Conservation (phyloP, 2,888 invertebrate genomes). For the Entomobrya multifasciata region DNA sequence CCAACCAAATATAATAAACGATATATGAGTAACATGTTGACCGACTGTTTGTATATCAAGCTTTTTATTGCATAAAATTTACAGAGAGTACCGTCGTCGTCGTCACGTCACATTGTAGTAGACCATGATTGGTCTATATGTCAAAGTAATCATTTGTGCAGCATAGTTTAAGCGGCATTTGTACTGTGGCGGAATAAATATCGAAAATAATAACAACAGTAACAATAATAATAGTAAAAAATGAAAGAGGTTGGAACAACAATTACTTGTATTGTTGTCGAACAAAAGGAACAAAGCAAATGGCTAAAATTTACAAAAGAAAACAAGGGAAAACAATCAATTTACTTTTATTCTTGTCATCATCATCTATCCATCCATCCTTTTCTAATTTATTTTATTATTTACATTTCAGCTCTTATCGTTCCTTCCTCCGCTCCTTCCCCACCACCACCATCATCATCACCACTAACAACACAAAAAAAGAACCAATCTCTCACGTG, state of each 20-base stretch:
- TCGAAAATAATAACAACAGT: constrained; percentile 43
- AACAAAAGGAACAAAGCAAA: constrained; percentile 54
- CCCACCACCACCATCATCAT: not conserved
- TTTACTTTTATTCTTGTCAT: constrained; percentile 69
- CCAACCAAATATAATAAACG: too few species aligned
- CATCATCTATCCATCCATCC: constrained; percentile 63
- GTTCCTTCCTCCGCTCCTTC: constrained; percentile 15
- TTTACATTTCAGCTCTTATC: constrained; percentile 68
- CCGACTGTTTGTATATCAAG: constrained; percentile 11
- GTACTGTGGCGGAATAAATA: constrained; percentile 12
- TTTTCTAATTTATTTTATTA: constrained; percentile 70
- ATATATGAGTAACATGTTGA: constrained; percentile 33
- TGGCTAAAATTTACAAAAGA: constrained; percentile 48
- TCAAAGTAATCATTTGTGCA: constrained; percentile 30
- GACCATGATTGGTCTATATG: constrained; percentile 24
- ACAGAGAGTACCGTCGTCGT: not conserved
- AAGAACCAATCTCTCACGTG: constrained; percentile 28
- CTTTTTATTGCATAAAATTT: constrained; percentile 2
- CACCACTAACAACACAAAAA: constrained; percentile 14
- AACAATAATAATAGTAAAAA: constrained; percentile 42
- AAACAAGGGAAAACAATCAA: constrained; percentile 70
- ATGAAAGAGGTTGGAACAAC: constrained; percentile 60
- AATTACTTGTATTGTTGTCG: constrained; percentile 68
- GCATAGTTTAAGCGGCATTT: not conserved
- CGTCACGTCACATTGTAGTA: not conserved